Conservation (phyloP, 2,888 invertebrate species). For the Linyphia triangularis region DNA sequence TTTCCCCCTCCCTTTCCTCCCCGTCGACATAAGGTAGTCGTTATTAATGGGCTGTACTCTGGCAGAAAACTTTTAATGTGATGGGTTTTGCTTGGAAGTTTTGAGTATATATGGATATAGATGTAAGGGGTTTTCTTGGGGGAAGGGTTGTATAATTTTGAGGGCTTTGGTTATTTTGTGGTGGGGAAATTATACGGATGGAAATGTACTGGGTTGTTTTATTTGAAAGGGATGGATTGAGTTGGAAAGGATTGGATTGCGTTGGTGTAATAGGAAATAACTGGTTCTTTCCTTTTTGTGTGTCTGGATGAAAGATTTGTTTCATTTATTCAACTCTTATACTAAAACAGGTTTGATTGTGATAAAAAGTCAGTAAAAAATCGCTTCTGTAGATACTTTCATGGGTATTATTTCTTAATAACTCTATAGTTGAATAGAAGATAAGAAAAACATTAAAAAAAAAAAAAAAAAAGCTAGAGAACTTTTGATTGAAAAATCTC, state of each 20-base stretch:
- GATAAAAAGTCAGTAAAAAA: too few species aligned
- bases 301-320: too few species aligned
- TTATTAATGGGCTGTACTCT: slow-evolving; percentile 10
- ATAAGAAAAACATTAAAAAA: too few species aligned
- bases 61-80: slow-evolving; percentile 19
- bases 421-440: too few species aligned
- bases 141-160: neutral
- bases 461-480: too few species aligned
- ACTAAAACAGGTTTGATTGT: too few species aligned
- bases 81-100: neutral
- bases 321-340: too few species aligned
- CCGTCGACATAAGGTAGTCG: neutral
- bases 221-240: neutral
- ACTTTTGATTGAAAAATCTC: too few species aligned
- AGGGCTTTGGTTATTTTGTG: neutral
- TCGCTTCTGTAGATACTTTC: too few species aligned
- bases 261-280: too few species aligned
- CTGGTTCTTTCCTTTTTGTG: too few species aligned
- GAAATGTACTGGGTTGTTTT: neutral
- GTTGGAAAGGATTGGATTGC: neutral
- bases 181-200: neutral
- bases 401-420: too few species aligned
- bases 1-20: neutral
- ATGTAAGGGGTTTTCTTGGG: neutral
- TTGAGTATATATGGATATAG: slow-evolving; percentile 14